Evolutionary conservation across 2,888 invertebrate species (phyloP).

Genomic region (Pharmacophagus antenor): DNA sequence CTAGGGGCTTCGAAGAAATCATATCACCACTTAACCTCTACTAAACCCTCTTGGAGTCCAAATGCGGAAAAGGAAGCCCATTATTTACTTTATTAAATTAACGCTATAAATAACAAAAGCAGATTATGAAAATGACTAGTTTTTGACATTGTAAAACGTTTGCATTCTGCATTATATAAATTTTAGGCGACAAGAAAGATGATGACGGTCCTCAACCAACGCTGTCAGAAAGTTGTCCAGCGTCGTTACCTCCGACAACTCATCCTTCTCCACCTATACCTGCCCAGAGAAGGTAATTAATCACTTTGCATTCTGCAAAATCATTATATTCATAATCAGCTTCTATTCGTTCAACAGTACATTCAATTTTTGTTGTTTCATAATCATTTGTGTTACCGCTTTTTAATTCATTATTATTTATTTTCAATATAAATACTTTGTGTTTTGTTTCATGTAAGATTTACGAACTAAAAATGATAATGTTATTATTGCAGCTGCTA

Average conservation of each 20-base stretch:
- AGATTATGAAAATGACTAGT: no score
- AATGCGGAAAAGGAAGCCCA: no score
- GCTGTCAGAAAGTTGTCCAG: slow-evolving; percentile 71
- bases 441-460: slow-evolving; percentile 31
- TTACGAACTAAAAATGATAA: slow-evolving; percentile 58
- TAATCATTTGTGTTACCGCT: slow-evolving; percentile 27
- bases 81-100: no score
- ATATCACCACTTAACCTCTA: no score
- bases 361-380: slow-evolving; percentile 29
- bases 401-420: slow-evolving; percentile 30
- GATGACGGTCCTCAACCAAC: slow-evolving; percentile 57
- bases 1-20: no score
- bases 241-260: slow-evolving; percentile 62
- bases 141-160: no score
- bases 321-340: slow-evolving; percentile 14
- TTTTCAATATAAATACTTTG: slow-evolving; percentile 22
- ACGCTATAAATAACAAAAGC: no score
- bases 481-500: slow-evolving; percentile 78
- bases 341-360: slow-evolving; percentile 17
- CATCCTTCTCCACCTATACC: slow-evolving; percentile 71
- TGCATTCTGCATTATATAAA: no score
- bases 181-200: slow-evolving; percentile 60
- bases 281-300: slow-evolving; percentile 72
- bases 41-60: no score
- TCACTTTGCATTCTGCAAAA: background rate